phyloP scores from a whole-genome alignment of 35 echinoderm and acorn worm genomes.

The Ophiothrix spiculata region DNA sequence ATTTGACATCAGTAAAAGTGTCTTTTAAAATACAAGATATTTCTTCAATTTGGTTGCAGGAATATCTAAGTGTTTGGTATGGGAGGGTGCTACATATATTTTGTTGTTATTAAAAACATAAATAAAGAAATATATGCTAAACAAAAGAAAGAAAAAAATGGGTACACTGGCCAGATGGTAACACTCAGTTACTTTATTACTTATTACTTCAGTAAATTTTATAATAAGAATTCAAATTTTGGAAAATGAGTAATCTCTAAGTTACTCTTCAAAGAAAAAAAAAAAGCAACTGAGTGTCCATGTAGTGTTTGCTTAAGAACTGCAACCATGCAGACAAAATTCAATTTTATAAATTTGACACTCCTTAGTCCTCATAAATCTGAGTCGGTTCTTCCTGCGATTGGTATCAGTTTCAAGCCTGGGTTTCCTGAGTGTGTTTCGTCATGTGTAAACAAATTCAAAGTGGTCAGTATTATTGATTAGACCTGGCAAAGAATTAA shows the following conservation, averaged over 20 bases:
- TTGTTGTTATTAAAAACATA: no score
- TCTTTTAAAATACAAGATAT: no score
- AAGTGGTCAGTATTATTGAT: conserved; percentile 7
- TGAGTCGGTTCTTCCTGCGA: neutral
- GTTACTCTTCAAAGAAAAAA: neutral
- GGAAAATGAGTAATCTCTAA: neutral
- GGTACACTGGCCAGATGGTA: no score
- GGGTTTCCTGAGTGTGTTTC: neutral
- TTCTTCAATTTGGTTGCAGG: no score
- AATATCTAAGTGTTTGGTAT: no score
- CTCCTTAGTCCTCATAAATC: neutral
- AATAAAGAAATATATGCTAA: no score
- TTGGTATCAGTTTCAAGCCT: conserved; percentile 4
- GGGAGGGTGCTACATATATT: no score
- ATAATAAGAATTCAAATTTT: neutral
- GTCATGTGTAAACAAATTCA: conserved; percentile 6
- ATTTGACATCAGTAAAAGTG: no score
- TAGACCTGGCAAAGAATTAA: no score
- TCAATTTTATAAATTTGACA: neutral
- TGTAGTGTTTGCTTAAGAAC: neutral
- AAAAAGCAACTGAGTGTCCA: neutral
- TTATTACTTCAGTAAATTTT: no score
- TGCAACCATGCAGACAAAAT: neutral
- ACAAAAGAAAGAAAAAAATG: no score
- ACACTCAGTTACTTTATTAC: no score